Evolutionary conservation across 2,888 invertebrate genomes (phyloP).

Genomic region (Eupithecia tripunctaria): DNA sequence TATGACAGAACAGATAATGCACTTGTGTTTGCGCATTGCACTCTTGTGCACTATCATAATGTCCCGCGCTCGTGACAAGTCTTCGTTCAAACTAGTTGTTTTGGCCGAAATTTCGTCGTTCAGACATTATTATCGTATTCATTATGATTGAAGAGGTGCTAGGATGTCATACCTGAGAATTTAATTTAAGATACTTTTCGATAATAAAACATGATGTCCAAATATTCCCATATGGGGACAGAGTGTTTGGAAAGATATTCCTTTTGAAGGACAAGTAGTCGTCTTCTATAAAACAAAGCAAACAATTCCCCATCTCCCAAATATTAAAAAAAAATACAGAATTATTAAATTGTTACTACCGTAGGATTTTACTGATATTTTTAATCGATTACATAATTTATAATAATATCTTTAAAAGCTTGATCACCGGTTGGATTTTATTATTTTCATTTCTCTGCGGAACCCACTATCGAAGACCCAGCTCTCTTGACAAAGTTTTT

Average conservation of each 20-base stretch:
- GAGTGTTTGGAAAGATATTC: neutral
- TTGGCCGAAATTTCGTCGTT: too few species aligned
- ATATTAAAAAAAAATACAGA: too few species aligned
- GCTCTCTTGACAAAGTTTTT: slow-evolving; percentile 19
- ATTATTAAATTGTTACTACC: too few species aligned
- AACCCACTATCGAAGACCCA: neutral
- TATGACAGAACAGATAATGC: too few species aligned
- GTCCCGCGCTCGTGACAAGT: too few species aligned
- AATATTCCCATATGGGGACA: too few species aligned
- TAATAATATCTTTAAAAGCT: neutral
- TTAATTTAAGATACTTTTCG: neutral
- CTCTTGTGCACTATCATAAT: too few species aligned
- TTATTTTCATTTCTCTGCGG: neutral
- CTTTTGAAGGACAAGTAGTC: neutral
- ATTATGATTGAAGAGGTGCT: neutral
- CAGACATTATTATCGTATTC: too few species aligned
- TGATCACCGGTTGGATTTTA: neutral
- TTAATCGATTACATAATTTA: neutral
- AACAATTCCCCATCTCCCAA: too few species aligned
- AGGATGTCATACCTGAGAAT: neutral
- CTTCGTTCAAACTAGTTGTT: too few species aligned
- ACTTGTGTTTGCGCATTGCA: too few species aligned
- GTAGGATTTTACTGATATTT: neutral
- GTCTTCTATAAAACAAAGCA: neutral
- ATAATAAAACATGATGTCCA: too few species aligned